phyloP scores from a whole-genome alignment of 2,888 invertebrate genomes.

The Drosophila helvetica region DNA sequence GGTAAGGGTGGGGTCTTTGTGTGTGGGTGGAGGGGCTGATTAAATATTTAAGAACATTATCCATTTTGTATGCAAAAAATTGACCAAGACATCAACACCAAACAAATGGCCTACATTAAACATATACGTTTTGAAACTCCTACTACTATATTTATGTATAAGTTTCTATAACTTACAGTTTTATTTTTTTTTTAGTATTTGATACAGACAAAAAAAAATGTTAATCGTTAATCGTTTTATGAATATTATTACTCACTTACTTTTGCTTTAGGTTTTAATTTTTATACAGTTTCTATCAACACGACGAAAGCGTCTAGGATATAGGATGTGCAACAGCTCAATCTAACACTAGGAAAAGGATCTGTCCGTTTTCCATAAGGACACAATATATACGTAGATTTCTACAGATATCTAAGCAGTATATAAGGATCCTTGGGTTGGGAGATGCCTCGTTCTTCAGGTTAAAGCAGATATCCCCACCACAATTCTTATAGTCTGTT shows the following conservation, averaged over 20 bases:
- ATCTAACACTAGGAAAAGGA: conserved; percentile 17
- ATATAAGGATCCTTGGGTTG: not conserved
- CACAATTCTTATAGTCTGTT: not conserved
- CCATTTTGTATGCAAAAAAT: conserved; percentile 50
- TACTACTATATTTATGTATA: conserved; percentile 21
- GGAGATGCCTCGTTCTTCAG: not conserved
- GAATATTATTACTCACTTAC: conserved; percentile 49
- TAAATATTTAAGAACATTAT: not conserved
- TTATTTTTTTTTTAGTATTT: conserved; percentile 53
- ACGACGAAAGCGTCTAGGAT: conserved; percentile 66
- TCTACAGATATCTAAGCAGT: conserved; percentile 1
- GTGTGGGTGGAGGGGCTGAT: not conserved
- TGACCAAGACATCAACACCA: conserved; percentile 69
- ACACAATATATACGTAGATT: conserved; percentile 12
- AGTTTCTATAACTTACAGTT: conserved; percentile 51
- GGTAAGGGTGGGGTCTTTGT: not conserved
- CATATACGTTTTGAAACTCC: conserved; percentile 29
- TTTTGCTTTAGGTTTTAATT: conserved; percentile 4
- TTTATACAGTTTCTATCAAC: conserved; percentile 48
- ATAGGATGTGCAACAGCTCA: conserved; percentile 64
- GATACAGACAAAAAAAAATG: conserved; percentile 63
- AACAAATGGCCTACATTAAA: conserved; percentile 62
- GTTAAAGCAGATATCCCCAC: too few species aligned
- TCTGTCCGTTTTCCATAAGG: conserved; percentile 1
- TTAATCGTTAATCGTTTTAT: conserved; percentile 34